Percentiles rank a stretch among this genome's conserved stretches.
Evolutionary conservation across 2,888 invertebrate genomes (phyloP).

Genomic region (Melikaiella ostensackeni): DNA sequence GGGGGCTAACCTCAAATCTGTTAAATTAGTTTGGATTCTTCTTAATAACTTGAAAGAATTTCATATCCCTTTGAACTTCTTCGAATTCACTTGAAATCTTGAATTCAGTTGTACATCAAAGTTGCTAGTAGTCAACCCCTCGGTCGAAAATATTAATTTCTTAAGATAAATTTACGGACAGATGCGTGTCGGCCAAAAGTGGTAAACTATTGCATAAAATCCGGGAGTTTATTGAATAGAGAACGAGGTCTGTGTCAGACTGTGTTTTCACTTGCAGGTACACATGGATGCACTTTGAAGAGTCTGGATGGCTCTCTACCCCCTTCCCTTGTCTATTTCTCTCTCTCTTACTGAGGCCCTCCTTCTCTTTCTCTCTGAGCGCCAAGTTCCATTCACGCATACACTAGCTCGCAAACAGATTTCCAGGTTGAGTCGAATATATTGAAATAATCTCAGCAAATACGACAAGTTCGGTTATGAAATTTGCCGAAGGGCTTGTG

Average conservation of each 20-base stretch:
- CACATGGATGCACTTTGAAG: slow-evolving; percentile 36
- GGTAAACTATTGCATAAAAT: background rate
- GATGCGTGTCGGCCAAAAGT: background rate
- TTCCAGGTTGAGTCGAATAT: slow-evolving; percentile 77
- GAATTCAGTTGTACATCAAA: too few species aligned
- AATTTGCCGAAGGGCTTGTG: slow-evolving; percentile 78
- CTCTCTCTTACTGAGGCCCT: slow-evolving; percentile 42
- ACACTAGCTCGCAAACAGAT: slow-evolving; percentile 76
- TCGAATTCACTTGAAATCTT: too few species aligned
- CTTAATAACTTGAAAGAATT: too few species aligned
- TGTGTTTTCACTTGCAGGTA: slow-evolving; percentile 27
- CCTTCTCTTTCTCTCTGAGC: slow-evolving; percentile 52
- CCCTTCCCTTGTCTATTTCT: slow-evolving; percentile 31
- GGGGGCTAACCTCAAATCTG: too few species aligned
- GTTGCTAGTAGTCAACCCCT: too few species aligned
- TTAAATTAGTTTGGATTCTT: too few species aligned
- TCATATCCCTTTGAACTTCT: too few species aligned
- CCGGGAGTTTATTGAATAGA: background rate
- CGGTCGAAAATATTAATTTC: background rate
- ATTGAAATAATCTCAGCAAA: slow-evolving; percentile 78
- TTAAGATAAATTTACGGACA: background rate
- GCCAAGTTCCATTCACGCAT: slow-evolving; percentile 77
- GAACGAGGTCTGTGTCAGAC: slow-evolving; percentile 8
- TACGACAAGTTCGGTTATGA: slow-evolving; percentile 78
- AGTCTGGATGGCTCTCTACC: slow-evolving; percentile 29